phyloP scores from a whole-genome alignment of 2,888 invertebrate species.

The Harpalus rufipes region DNA sequence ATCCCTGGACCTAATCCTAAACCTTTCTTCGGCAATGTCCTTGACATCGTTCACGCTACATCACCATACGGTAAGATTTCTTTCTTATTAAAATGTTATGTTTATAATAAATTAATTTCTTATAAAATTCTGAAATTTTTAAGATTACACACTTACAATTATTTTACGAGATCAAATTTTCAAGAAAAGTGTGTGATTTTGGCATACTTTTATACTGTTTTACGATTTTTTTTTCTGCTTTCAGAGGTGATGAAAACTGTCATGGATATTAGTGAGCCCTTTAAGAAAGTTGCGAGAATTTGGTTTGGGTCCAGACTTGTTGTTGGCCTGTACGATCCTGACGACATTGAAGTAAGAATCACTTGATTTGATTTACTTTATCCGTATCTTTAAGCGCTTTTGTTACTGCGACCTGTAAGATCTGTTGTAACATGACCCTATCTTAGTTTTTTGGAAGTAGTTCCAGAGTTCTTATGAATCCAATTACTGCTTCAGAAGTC shows the following conservation, averaged over 20 bases:
- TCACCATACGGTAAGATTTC: conserved; percentile 39
- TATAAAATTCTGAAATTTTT: too few relatives aligned
- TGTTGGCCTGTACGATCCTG: conserved; percentile 47
- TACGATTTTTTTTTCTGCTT: not conserved
- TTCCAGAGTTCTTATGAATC: too few relatives aligned
- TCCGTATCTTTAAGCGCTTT: too few relatives aligned
- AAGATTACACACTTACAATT: too few relatives aligned
- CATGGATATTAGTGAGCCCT: not conserved
- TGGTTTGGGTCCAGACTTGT: conserved; percentile 48
- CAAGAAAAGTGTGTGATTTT: too few relatives aligned
- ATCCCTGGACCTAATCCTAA: conserved; percentile 31
- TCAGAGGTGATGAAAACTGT: conserved; percentile 30
- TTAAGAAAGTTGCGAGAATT: conserved; percentile 26
- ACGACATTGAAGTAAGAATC: conserved; percentile 49
- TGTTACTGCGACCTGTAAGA: too few relatives aligned
- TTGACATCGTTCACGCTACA: conserved; percentile 29
- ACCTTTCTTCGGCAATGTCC: conserved; percentile 56
- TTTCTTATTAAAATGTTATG: not conserved
- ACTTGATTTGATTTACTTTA: not conserved
- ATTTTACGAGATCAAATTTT: too few relatives aligned
- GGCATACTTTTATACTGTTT: not conserved
- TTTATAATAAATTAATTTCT: too few relatives aligned
- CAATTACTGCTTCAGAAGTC: too few relatives aligned
- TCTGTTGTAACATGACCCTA: too few relatives aligned
- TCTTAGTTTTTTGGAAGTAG: too few relatives aligned